Percentiles rank a stretch among this genome's conserved stretches.
Evolutionary conservation across 2,888 invertebrate species (phyloP).

Genomic region (Anarsia innoxiella): DNA sequence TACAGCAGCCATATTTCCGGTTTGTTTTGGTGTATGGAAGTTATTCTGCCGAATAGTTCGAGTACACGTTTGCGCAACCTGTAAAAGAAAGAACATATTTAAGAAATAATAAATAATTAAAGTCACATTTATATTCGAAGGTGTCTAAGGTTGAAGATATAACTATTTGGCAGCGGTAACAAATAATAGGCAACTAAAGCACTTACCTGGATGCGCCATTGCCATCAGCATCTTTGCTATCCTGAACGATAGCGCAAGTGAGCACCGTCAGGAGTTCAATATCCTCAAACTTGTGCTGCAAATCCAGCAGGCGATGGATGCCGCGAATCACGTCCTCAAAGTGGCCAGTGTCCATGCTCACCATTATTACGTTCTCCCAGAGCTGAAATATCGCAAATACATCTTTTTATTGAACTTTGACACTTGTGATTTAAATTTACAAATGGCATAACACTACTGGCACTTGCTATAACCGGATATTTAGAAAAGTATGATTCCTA

Average conservation of each 20-base stretch:
- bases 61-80: conserved; percentile 74
- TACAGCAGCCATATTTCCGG: conserved; percentile 89
- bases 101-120: too few relatives aligned
- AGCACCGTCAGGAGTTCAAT: conserved; percentile 83
- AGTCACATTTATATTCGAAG: too few relatives aligned
- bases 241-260: conserved; percentile 79
- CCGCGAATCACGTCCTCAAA: conserved; percentile 90
- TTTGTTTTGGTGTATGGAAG: conserved; percentile 79
- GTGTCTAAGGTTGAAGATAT: too few relatives aligned
- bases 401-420: too few relatives aligned
- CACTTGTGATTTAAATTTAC: too few relatives aligned
- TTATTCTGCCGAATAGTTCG: conserved; percentile 84
- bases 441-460: neutral
- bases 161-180: too few relatives aligned
- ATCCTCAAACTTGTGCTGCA: conserved; percentile 88
- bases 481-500: neutral
- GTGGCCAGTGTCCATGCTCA: conserved; percentile 90
- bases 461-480: neutral
- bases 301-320: conserved; percentile 88
- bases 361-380: conserved; percentile 96
- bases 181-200: too few relatives aligned
- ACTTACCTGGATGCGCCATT: conserved; percentile 55
- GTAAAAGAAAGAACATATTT: too few relatives aligned
- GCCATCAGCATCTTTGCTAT: conserved; percentile 77
- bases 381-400: conserved; percentile 44